Base-by-base conservation (phyloP, 1,140 invertebrate species). In the Danaus melanippus region DNA sequence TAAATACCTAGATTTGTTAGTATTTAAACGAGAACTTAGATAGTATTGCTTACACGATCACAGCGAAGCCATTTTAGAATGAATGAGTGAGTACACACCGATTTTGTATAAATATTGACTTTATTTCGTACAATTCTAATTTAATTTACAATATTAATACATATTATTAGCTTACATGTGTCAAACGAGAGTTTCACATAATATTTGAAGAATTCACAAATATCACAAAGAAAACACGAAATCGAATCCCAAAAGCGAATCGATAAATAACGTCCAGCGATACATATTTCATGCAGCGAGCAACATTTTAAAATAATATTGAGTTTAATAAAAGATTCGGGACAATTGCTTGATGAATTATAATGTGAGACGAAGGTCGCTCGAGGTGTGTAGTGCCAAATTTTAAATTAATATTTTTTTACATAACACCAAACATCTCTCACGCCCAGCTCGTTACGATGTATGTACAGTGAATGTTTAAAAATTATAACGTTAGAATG, bases 261-360 rank as follows among this genome's bases (percentile, higher is more conserved):
- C 50, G 56, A 61, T 64, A 64, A 60, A 60, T 64, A 52, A 63
- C 50, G 55, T 60, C 52, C 43, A 48, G 43, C 46, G 46, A 62
- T 62, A 41, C 57, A 67, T 64, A 62, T 60, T 55, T 69, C 64
- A 66, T 55, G 51, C 43, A 21, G 42, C 48, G 46, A 52, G 45
- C 43, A 45, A n/a, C 11, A 59, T 65, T 64, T 69, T 57, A 66
- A 74, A 68, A 76, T 62, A 64, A 57, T 62, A 55, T 44, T 60
- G 58, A 62, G 60, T 56, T 64, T 49, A 40, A 60, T 64, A 56
- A 55, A 51, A 60, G 61, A 56, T 46, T 45, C 43, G 56, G 52
- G 60, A 49, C 56, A 53, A 71, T 72, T 70, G 66, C 67, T 65
- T 65, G 62, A 69, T 63, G 58, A 63, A 64, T 69, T 64, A 56